phyloP scores from a whole-genome alignment of 2,888 invertebrate species.

The Teleiodes luculella region DNA sequence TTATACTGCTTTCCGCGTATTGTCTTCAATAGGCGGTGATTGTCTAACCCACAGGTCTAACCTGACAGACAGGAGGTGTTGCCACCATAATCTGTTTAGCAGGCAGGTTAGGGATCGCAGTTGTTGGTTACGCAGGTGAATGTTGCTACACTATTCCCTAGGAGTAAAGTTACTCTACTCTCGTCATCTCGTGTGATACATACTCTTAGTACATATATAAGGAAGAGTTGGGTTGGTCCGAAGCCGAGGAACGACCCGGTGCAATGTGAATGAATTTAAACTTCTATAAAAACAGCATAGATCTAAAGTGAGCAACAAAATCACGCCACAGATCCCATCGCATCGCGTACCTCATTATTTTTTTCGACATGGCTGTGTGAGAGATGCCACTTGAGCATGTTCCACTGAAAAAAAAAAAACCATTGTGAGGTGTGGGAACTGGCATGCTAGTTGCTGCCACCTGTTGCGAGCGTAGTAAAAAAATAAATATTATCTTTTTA shows the following conservation, averaged over 20 bases:
- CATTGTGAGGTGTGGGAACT: slow-evolving; percentile 57
- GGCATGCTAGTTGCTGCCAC: slow-evolving; percentile 43
- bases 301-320: slow-evolving; percentile 9
- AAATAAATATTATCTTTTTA: background rate
- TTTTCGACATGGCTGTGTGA: slow-evolving; percentile 39
- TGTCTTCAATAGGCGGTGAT: slow-evolving; percentile 13
- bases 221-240: no score
- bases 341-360: slow-evolving; percentile 41
- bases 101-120: no score
- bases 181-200: no score
- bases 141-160: no score
- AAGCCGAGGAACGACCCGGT: no score
- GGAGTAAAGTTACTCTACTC: no score
- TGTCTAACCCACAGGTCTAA: no score
- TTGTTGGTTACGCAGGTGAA: no score
- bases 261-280: no score
- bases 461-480: slow-evolving; percentile 25
- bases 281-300: background rate
- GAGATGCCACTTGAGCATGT: slow-evolving; percentile 42
- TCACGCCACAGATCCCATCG: slow-evolving; percentile 26
- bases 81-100: no score
- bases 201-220: no score
- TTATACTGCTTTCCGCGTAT: slow-evolving; percentile 4
- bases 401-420: slow-evolving; percentile 34
- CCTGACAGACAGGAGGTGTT: no score